These are phyloP conservation scores for Lucilia sericata DNA, from an alignment of 1,140 invertebrate genomes.

Conservation along the genomic window DNA sequence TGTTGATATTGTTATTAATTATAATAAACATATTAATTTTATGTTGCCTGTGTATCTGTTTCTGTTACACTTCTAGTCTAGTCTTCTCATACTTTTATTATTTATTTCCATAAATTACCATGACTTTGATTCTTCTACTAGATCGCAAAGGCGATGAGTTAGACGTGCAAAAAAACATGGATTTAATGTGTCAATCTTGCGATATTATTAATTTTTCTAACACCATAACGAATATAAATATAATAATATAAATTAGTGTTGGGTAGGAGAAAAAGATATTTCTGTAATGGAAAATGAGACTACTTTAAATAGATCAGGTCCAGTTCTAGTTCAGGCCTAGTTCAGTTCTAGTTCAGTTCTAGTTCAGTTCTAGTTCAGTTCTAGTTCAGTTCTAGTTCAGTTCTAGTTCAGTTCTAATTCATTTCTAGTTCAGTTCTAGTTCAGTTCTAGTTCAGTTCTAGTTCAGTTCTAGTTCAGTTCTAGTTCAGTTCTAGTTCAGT, in stretches of 20 bases:
- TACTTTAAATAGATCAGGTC: no score
- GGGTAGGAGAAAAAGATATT: not conserved
- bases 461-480: no score
- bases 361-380: no score
- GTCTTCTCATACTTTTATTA: not conserved
- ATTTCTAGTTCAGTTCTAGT: no score
- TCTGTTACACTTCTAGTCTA: not conserved
- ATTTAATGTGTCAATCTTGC: not conserved
- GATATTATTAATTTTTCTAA: not conserved
- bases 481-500: no score
- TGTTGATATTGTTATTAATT: no score
- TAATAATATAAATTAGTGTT: not conserved
- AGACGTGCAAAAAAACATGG: not conserved
- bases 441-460: no score
- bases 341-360: no score
- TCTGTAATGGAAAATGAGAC: no score
- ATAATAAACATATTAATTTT: not conserved
- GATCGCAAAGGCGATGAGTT: not conserved
- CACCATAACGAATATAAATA: not conserved
- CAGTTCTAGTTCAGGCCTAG: no score
- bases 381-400: no score
- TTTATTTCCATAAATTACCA: not conserved
- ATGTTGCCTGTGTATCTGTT: not conserved
- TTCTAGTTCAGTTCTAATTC: no score
- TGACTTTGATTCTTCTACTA: not conserved